Evolutionary conservation across 2,797 vertebrate genomes (phyloP).

Genomic region (Leuciscus waleckii): DNA sequence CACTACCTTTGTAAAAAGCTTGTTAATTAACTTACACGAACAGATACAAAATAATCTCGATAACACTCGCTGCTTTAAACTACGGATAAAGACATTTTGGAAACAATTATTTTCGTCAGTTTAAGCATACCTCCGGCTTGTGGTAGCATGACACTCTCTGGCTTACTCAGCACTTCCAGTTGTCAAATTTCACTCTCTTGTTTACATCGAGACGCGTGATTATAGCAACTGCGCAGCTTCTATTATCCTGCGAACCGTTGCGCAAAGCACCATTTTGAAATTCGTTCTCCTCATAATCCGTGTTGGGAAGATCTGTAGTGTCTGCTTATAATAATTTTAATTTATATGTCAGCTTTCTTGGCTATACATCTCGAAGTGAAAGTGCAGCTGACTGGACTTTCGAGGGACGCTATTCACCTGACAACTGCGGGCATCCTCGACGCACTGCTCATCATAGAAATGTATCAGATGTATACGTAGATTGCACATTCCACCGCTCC

Average conservation of each 20-base stretch:
- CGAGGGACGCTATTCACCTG: slow-evolving; percentile 61
- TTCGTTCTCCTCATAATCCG: slow-evolving; percentile 7
- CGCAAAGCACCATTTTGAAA: slow-evolving; percentile 21
- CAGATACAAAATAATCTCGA: neutral
- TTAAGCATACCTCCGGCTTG: neutral
- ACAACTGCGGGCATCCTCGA: slow-evolving; percentile 58
- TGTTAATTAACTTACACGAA: neutral
- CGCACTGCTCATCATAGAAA: neutral
- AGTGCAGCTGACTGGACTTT: slow-evolving; percentile 25
- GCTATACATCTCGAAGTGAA: slow-evolving; percentile 25
- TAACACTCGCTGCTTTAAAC: neutral
- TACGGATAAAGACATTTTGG: neutral
- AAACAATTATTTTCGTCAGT: neutral
- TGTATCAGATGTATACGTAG: too few species aligned
- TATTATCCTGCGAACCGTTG: neutral
- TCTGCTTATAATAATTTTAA: neutral
- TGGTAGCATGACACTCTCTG: neutral
- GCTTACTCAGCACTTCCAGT: slow-evolving; percentile 31
- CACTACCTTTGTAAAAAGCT: slow-evolving; percentile 13
- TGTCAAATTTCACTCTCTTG: slow-evolving; percentile 44
- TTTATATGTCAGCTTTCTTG: neutral
- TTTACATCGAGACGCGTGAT: slow-evolving; percentile 52
- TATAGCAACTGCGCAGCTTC: slow-evolving; percentile 33
- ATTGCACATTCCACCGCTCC: too few species aligned
- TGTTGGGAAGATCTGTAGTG: neutral